A percentile compares a stretch with the other conserved stretches of the same genome.
These are phyloP conservation scores for Eufriesea mexicana DNA, from an alignment of 1,140 invertebrate genomes.

Conservation along the genomic window DNA sequence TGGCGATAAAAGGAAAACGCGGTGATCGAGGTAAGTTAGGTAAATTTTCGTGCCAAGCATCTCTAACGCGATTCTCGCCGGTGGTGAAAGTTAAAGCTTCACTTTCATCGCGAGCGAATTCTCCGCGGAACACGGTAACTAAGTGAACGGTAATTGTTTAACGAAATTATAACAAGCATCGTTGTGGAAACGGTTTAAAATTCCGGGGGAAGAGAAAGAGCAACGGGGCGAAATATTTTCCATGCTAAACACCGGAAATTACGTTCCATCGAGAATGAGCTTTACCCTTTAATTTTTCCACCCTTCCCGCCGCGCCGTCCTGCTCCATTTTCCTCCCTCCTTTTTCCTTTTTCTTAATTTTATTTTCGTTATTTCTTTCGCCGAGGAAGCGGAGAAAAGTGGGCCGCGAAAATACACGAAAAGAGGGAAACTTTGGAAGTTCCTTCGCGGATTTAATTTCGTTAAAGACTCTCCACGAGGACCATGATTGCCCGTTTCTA, in stretches of 20 bases:
- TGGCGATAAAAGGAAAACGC: not conserved
- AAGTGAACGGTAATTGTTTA: constrained; percentile 36
- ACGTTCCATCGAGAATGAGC: constrained; percentile 26
- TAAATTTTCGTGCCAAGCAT: not conserved
- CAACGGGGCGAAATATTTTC: constrained; percentile 8
- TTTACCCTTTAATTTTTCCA: constrained; percentile 12
- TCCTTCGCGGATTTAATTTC: constrained; percentile 33
- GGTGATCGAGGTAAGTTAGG: not conserved
- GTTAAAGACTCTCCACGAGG: constrained; percentile 7
- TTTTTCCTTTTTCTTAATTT: not conserved
- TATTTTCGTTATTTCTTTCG: not conserved
- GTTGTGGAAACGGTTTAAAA: constrained; percentile 11
- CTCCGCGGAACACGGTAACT: constrained; percentile 18
- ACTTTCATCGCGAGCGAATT: constrained; percentile 19
- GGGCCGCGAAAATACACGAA: not conserved
- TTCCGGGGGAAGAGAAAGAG: too few species aligned
- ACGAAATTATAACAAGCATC: constrained; percentile 26
- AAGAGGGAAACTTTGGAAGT: constrained; percentile 10
- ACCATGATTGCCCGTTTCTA: constrained; percentile 22
- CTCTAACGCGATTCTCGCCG: not conserved
- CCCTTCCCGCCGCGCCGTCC: too few species aligned
- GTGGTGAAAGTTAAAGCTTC: constrained; percentile 35
- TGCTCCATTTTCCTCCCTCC: not conserved
- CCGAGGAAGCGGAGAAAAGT: not conserved
- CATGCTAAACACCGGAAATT: constrained; percentile 17